Evolutionary conservation across 2,888 invertebrate genomes (phyloP).

Genomic region (Oligia fasciuncula): DNA sequence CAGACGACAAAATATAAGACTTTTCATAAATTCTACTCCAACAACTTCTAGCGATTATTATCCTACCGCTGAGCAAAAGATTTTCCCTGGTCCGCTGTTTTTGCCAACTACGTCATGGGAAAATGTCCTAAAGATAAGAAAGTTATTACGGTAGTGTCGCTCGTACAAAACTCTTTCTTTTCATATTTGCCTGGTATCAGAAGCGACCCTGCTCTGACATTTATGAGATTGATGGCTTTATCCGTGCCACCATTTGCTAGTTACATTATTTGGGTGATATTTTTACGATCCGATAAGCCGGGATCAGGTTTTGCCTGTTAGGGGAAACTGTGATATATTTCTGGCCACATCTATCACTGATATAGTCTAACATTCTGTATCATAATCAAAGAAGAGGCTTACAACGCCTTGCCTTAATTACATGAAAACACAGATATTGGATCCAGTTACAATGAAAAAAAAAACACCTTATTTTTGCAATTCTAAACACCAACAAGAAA

Average conservation of each 20-base stretch:
- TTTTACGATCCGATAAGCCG: slow-evolving; percentile 23
- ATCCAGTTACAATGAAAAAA: neutral
- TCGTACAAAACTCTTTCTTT: slow-evolving; percentile 43
- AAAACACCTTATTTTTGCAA: slow-evolving; percentile 5
- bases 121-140: slow-evolving; percentile 59
- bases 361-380: neutral
- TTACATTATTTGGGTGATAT: slow-evolving; percentile 2
- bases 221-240: slow-evolving; percentile 58
- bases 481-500: slow-evolving; percentile 2
- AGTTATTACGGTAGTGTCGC: slow-evolving; percentile 47
- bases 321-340: neutral
- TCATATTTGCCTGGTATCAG: slow-evolving; percentile 56
- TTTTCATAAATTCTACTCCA: slow-evolving; percentile 13
- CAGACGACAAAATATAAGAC: neutral
- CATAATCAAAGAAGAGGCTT: neutral
- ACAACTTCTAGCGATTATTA: slow-evolving; percentile 27
- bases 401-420: neutral
- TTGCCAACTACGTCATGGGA: slow-evolving; percentile 17
- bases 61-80: slow-evolving; percentile 26
- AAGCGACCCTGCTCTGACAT: slow-evolving; percentile 34
- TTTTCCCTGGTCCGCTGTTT: slow-evolving; percentile 23
- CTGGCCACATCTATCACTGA: neutral
- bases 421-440: neutral
- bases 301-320: neutral
- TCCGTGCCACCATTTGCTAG: slow-evolving; percentile 33